A percentile compares a stretch with the other conserved stretches of the same genome.
phyloP scores from a whole-genome alignment of 2,888 invertebrate genomes.

The Pandemis corylana region DNA sequence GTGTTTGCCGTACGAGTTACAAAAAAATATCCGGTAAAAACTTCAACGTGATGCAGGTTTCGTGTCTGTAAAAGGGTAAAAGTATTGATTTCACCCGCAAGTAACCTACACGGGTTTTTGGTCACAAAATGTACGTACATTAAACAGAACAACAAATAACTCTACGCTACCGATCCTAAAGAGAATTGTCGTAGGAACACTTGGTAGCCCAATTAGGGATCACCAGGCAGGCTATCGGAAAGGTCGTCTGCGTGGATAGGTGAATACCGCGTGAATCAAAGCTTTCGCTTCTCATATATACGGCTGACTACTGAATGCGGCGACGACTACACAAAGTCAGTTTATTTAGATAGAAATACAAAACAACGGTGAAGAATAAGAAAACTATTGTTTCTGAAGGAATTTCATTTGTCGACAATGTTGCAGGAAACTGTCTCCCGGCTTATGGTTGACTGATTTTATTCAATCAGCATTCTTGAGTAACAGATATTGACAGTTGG shows the following conservation, averaged over 20 bases:
- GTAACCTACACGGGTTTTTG: background rate
- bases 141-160: background rate
- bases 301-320: background rate
- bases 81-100: background rate
- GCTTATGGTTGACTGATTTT: constrained; percentile 26
- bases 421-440: constrained; percentile 15
- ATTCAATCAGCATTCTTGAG: constrained; percentile 37
- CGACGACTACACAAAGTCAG: background rate
- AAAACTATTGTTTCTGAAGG: constrained; percentile 36
- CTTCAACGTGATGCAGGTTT: background rate
- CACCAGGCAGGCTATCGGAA: constrained; percentile 12
- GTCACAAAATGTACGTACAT: background rate
- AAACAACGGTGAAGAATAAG: constrained; percentile 29
- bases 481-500: constrained; percentile 16
- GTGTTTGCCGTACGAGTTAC: background rate
- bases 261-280: background rate
- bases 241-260: background rate
- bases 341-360: constrained; percentile 25
- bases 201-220: background rate
- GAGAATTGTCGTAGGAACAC: background rate
- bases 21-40: background rate
- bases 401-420: constrained; percentile 29
- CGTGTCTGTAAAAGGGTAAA: background rate
- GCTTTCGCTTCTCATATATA: background rate
- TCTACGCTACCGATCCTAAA: background rate